A percentile compares a stretch with the other conserved stretches of the same genome.
Evolutionary conservation across 2,797 vertebrate species (phyloP).

Genomic region (Corythornis leucogaster): DNA sequence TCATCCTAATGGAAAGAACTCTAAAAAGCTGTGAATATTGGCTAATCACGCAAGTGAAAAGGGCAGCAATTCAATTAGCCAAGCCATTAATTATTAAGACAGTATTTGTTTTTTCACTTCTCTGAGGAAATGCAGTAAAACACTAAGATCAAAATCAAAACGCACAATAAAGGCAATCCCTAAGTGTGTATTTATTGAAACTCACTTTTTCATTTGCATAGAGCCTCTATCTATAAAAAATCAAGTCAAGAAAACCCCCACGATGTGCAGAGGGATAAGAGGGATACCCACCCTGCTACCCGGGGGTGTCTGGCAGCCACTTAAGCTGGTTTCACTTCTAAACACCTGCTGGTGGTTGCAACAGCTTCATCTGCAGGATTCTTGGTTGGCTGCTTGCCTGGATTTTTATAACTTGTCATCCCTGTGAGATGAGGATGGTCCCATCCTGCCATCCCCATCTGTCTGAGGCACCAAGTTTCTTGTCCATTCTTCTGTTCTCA

Average conservation of each 20-base stretch:
- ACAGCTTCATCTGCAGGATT: conserved; percentile 7
- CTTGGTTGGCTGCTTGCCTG: background rate
- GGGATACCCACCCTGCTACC: background rate
- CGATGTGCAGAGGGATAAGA: background rate
- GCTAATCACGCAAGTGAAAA: background rate
- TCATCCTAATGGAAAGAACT: background rate
- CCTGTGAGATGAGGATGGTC: background rate
- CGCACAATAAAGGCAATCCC: background rate
- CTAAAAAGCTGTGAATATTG: background rate
- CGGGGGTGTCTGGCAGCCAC: background rate
- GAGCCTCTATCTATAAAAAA: background rate
- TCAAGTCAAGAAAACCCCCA: background rate
- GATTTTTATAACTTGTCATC: background rate
- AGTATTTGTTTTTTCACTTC: background rate
- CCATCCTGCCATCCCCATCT: background rate
- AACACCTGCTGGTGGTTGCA: background rate
- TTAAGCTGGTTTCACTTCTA: background rate
- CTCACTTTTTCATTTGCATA: background rate
- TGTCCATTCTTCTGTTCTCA: background rate
- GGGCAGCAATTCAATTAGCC: conserved; percentile 3
- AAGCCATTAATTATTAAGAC: background rate
- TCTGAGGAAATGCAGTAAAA: background rate
- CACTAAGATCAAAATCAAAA: background rate
- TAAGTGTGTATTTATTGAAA: background rate
- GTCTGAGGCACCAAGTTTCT: background rate